These are phyloP conservation scores for Porites cylindrica DNA, from an alignment of 92 coral and sea anemone species.

Conservation along the genomic window DNA sequence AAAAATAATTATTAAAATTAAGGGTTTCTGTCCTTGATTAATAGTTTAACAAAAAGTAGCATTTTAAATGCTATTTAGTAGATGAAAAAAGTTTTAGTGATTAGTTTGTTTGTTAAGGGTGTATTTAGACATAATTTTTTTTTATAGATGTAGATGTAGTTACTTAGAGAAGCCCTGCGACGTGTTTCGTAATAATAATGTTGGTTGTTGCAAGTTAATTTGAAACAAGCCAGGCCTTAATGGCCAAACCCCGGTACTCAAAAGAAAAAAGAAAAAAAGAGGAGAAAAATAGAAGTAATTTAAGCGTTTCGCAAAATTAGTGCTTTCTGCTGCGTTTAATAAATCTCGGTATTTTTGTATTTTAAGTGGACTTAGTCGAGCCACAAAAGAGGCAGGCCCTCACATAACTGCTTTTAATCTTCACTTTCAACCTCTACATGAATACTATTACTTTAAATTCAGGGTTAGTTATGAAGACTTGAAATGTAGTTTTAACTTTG, in stretches of 20 bases:
- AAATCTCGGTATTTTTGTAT: slow-evolving; percentile 50
- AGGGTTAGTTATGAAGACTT: too few relatives aligned
- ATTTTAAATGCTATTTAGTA: slow-evolving; percentile 7
- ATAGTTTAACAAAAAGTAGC: background rate
- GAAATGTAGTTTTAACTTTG: too few relatives aligned
- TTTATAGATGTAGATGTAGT: slow-evolving; percentile 4
- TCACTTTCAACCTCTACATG: background rate
- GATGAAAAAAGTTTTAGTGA: too few relatives aligned
- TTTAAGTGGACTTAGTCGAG: slow-evolving; percentile 6
- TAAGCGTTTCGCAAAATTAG: background rate
- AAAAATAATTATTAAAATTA: background rate
- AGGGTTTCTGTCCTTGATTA: background rate
- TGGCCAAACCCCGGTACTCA: background rate
- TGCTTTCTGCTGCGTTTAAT: slow-evolving; percentile 10
- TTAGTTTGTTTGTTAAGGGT: background rate
- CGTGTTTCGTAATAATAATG: background rate
- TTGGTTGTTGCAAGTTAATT: slow-evolving; percentile 4
- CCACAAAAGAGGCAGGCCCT: slow-evolving; percentile 46
- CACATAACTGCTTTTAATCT: slow-evolving; percentile 28
- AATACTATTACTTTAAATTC: background rate
- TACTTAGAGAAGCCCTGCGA: background rate
- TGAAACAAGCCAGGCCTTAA: background rate
- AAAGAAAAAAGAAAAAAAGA: slow-evolving; percentile 1
- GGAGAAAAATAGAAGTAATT: background rate
- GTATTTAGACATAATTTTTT: background rate